Percentiles rank a stretch among this genome's conserved stretches.
phyloP scores from a whole-genome alignment of 2,797 vertebrate species.

The Zonotrichia albicollis region DNA sequence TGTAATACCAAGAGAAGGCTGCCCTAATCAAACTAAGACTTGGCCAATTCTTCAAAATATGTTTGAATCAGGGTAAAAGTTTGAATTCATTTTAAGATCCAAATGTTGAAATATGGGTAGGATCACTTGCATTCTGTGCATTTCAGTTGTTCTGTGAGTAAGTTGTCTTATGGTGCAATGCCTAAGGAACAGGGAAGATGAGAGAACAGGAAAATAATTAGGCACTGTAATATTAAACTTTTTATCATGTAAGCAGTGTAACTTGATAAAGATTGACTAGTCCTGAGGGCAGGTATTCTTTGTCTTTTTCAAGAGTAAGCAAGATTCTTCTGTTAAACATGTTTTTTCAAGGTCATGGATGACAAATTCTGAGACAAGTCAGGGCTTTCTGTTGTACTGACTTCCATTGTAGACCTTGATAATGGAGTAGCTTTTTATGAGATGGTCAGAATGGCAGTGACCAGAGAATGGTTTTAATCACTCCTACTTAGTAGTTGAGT shows the following conservation, averaged over 20 bases:
- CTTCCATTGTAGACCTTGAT: not conserved
- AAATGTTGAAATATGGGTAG: not conserved
- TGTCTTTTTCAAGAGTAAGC: not conserved
- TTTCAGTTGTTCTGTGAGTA: not conserved
- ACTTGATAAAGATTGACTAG: constrained; percentile 2
- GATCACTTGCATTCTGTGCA: not conserved
- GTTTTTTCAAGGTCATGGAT: not conserved
- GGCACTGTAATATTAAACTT: constrained; percentile 23
- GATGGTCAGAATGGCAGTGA: not conserved
- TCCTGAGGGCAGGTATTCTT: not conserved
- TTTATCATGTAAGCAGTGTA: not conserved
- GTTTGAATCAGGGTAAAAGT: not conserved
- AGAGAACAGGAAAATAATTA: not conserved
- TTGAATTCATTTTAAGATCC: not conserved
- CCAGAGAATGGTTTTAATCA: not conserved
- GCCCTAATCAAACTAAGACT: not conserved
- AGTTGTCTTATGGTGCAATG: not conserved
- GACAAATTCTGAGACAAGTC: not conserved
- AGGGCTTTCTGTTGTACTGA: not conserved
- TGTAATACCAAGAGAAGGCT: not conserved
- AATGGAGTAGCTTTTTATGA: not conserved
- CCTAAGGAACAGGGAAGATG: not conserved
- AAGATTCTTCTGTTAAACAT: not conserved
- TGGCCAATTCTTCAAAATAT: not conserved
- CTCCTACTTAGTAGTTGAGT: not conserved